These are phyloP conservation scores for Leptinotarsa peninsularis DNA, from an alignment of 2,888 invertebrate genomes.

Conservation along the genomic window DNA sequence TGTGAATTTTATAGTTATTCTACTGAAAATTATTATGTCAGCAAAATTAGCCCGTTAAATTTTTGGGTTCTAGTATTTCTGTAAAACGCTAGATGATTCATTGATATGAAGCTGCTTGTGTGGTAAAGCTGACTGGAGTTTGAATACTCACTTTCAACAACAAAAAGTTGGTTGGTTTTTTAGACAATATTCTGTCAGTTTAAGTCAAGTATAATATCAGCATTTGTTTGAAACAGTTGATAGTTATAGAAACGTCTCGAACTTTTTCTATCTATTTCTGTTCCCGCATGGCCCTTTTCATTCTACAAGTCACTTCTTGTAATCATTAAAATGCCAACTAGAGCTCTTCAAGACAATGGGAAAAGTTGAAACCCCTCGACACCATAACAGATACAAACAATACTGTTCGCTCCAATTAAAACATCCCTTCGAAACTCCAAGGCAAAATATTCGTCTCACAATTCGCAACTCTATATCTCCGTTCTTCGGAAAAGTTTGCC, in stretches of 20 bases:
- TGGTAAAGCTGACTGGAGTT: too few relatives aligned
- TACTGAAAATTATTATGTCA: too few relatives aligned
- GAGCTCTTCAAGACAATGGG: conserved; percentile 1
- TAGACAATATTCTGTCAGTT: too few relatives aligned
- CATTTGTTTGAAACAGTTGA: neutral
- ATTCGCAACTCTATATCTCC: conserved; percentile 40
- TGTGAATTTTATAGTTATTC: too few relatives aligned
- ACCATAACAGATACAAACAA: conserved; percentile 36
- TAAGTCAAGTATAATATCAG: too few relatives aligned
- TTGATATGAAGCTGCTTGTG: too few relatives aligned
- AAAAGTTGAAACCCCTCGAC: conserved; percentile 6
- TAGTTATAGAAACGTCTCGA: neutral
- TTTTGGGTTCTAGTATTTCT: too few relatives aligned
- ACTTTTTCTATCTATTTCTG: neutral
- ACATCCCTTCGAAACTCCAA: conserved; percentile 33
- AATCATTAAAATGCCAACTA: neutral
- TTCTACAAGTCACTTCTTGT: neutral
- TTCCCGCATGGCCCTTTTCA: neutral
- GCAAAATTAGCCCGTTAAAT: too few relatives aligned
- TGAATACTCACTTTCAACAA: too few relatives aligned
- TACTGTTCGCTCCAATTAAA: conserved; percentile 42
- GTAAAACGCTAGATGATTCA: too few relatives aligned
- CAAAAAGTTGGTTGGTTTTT: too few relatives aligned
- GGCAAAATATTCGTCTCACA: conserved; percentile 35
- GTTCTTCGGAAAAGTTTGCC: conserved; percentile 34